Evolutionary conservation across 2,888 invertebrate species (phyloP), one percentile per base, ranked within the genome.

Genomic region (Catonia carolina): DNA sequence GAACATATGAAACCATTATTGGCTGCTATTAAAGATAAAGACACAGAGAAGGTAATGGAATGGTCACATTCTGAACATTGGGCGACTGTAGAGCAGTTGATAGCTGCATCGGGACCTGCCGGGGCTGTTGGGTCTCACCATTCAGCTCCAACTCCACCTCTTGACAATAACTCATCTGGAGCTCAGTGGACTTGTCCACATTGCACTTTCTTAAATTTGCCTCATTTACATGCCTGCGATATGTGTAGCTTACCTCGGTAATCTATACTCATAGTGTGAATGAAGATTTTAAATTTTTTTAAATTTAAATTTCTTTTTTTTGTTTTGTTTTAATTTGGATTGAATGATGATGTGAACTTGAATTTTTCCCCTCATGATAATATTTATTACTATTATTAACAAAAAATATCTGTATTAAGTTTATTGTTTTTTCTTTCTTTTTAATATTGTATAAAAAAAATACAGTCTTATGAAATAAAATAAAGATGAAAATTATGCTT

Each of bases 191-290:
- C 91, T 27, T 97, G 97, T 73, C 81, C 83, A 65, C 86, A 92
- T 69, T 97, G 97, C 80, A 97, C 97, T 61, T 97, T 85, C 76
- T 83, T 93, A 71, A 97, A 97, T 78, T 81, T 82, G 62, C 77
- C 84, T 61, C 83, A 83, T 61, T 78, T 80, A 63, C 80, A 77
- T 66, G 80, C 81, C 64, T 96, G 96, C 77, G 95, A 95, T 74
- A 94, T 96, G 81, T 96, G 96, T 78, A 86, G 84, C 71, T 78
- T 94, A 73, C 94, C 95, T 63, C 81, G 85, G 80, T 81, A 71
- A 56, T 15, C 27, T 42, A 15, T 8, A 8, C 4, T 8, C 8
- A 27, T n/a, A n/a, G n/a, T n/a, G 27, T 27, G 27, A 6, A 4
- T 27, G 4, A 4, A 6, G 4, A 27, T 27, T 27, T 27, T 27